Percentiles rank a stretch among this genome's conserved stretches.
These are phyloP conservation scores for Tonatia bakeri DNA, from an alignment of 2,113 vertebrate species.

Conservation along the genomic window DNA sequence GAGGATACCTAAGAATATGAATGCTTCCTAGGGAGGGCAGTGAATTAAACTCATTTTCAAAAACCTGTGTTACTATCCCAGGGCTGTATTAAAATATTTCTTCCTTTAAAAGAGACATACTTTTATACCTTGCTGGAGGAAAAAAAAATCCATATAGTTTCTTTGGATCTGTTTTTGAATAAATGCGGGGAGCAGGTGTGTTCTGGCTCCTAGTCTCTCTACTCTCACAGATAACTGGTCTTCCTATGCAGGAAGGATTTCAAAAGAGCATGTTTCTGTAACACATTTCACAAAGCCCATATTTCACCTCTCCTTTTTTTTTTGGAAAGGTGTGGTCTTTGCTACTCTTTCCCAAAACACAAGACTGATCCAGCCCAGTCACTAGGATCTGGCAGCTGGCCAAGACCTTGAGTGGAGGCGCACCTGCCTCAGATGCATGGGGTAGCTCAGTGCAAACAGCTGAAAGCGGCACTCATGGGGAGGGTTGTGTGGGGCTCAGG, in stretches of 20 bases:
- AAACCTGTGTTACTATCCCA: background rate
- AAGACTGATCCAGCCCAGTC: background rate
- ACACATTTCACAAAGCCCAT: background rate
- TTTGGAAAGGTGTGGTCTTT: background rate
- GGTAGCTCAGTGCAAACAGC: background rate
- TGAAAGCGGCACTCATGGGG: background rate
- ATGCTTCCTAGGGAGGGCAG: background rate
- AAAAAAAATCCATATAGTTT: background rate
- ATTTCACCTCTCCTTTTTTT: background rate
- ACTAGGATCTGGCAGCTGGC: background rate
- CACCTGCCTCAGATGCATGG: background rate
- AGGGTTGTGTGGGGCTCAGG: background rate
- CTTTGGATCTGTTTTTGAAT: conserved; percentile 15
- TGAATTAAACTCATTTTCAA: background rate
- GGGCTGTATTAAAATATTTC: background rate
- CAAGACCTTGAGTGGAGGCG: background rate
- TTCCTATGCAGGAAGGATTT: background rate
- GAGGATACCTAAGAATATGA: background rate
- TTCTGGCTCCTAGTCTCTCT: background rate
- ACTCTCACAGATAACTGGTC: background rate
- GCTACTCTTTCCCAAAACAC: background rate
- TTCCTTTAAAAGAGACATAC: background rate
- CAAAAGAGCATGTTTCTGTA: background rate
- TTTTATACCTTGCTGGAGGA: conserved; percentile 12
- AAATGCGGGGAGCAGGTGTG: background rate